These are phyloP conservation scores for Nautilus pompilius DNA, from an alignment of 1,140 invertebrate species.

Conservation along the genomic window DNA sequence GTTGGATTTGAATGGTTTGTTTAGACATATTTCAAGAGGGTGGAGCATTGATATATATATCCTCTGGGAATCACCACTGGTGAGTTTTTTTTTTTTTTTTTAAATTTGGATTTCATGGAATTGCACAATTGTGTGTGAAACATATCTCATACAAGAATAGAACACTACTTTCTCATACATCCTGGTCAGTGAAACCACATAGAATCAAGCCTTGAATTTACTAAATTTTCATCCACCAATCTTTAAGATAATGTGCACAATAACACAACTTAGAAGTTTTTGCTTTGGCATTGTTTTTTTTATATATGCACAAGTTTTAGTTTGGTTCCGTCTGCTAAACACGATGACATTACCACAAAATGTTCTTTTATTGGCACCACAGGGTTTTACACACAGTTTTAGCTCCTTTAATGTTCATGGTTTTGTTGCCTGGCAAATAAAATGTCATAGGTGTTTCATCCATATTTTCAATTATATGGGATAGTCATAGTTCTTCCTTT, in stretches of 20 bases:
- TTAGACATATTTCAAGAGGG: slow-evolving; percentile 19
- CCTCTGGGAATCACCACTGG: slow-evolving; percentile 16
- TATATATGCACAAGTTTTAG: too few relatives aligned
- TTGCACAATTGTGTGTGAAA: slow-evolving; percentile 15
- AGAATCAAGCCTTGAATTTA: slow-evolving; percentile 18
- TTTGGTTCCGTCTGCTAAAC: too few relatives aligned
- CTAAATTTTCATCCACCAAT: slow-evolving; percentile 29
- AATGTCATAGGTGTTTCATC: too few relatives aligned
- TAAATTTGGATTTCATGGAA: slow-evolving; percentile 2
- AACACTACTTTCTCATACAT: slow-evolving; percentile 9
- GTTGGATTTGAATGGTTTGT: slow-evolving; percentile 23
- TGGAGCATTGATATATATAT: slow-evolving; percentile 18
- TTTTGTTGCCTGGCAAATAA: too few relatives aligned
- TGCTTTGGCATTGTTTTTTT: slow-evolving; percentile 9
- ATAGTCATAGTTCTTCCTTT: too few relatives aligned
- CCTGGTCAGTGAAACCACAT: slow-evolving; percentile 19
- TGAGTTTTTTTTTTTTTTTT: slow-evolving; percentile 5
- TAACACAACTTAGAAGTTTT: slow-evolving; percentile 11
- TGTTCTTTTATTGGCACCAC: too few relatives aligned
- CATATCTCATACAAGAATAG: slow-evolving; percentile 25
- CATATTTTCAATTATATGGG: too few relatives aligned
- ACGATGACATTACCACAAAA: too few relatives aligned
- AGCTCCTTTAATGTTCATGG: too few relatives aligned
- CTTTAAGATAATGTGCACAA: slow-evolving; percentile 18
- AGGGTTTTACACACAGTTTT: too few relatives aligned